Base-by-base conservation (phyloP, 1,140 invertebrate species). In the Zaprionus tsacasi region DNA sequence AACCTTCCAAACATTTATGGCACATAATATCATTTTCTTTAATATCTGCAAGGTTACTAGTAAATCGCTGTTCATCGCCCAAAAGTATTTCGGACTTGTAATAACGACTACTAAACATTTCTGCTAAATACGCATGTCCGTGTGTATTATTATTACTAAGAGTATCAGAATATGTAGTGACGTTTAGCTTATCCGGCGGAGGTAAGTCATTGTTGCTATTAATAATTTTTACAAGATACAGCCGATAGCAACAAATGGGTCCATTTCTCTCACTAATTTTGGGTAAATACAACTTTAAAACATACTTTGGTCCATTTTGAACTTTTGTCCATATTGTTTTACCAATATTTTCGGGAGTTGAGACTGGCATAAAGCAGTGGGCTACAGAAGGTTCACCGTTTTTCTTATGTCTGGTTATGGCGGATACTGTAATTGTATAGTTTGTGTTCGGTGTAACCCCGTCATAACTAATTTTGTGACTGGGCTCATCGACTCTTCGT, bases 251-350 rank as follows among this genome's bases (percentile, higher is more conserved):
- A 92, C 97, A 98, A 77, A 98, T 97, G 6, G 95, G 95, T 11
- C 97, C 97, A 91, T 98, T 98, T 67, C 97, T 93, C 88, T 98
- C 96, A 0, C 96, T 96, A 13, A 98, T 94, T 74, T 96, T 93
- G 0, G 96, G 96, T 50, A 97, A 91, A 74, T 94, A 94, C 13
- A 97, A 88, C 76, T 96, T 95, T 61, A 97, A 95, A 54, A 97
- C 93, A 92, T 95, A 96, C 78, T 94, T 95, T 48, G 95, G 93
- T 54, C 94, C 94, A 58, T 95, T 93, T 43, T 94, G 94, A 48
- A 96, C 93, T 92, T 96, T 96, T 15, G 94, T 93, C 96, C 96
- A 97, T 17, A 93, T 93, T 3, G 96, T 94, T 17, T 94, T 93
- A 25, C 94, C 93, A 66, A 94, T 95, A 59, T 93, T 92, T 70